Conservation (phyloP, 1,140 invertebrate species). For the Aphelenchoides avenae region DNA sequence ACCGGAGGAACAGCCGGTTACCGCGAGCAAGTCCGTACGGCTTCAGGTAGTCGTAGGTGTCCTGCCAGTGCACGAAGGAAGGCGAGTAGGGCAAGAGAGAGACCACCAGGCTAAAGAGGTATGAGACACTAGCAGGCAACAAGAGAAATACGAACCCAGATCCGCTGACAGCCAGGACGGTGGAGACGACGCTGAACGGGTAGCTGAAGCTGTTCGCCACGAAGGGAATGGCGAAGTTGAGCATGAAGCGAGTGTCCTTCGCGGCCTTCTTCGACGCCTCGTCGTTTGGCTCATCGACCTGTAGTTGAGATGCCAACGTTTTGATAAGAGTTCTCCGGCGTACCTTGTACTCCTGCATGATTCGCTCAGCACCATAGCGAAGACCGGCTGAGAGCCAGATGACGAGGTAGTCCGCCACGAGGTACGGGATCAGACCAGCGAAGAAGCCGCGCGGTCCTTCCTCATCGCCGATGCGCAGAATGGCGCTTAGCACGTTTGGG, state of each 20-base stretch:
- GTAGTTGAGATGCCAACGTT: conserved; percentile 17
- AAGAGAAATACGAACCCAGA: conserved; percentile 39
- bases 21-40: conserved; percentile 48
- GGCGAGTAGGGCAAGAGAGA: conserved; percentile 56
- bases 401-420: conserved; percentile 41
- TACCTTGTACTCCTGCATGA: conserved; percentile 22
- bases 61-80: conserved; percentile 47
- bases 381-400: conserved; percentile 40
- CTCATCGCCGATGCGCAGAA: conserved; percentile 44
- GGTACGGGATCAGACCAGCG: conserved; percentile 48
- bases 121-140: conserved; percentile 3
- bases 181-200: conserved; percentile 51
- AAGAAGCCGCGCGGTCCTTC: conserved; percentile 52
- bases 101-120: conserved; percentile 52
- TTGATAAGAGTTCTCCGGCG: neutral
- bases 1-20: conserved; percentile 49
- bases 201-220: conserved; percentile 43
- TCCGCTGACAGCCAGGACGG: conserved; percentile 53
- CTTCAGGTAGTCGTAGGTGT: conserved; percentile 51
- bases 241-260: conserved; percentile 14
- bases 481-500: conserved; percentile 14
- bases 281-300: conserved; percentile 31
- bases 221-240: conserved; percentile 40
- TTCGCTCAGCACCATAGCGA: conserved; percentile 39
- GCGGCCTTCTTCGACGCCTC: conserved; percentile 25